A percentile compares a stretch with the other conserved stretches of the same genome.
Evolutionary conservation across 2,113 vertebrate genomes (phyloP).

Genomic region (Thymallus thymallus): DNA sequence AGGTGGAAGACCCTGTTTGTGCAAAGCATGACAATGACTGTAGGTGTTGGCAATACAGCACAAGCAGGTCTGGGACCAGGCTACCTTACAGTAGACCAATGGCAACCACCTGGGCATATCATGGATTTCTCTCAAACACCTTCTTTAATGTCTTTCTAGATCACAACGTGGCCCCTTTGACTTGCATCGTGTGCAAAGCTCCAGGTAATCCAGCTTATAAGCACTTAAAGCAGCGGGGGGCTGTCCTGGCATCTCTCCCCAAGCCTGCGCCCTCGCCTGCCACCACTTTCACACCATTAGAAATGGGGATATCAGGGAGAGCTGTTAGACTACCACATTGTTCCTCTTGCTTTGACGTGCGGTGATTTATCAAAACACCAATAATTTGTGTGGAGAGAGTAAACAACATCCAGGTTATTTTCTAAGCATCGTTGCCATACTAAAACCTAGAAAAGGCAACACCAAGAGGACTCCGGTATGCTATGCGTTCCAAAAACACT

Average conservation of each 20-base stretch:
- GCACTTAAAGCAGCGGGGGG: constrained; percentile 43
- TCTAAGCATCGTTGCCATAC: too few species aligned
- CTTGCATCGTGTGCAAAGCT: constrained; percentile 19
- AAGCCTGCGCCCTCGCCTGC: not conserved
- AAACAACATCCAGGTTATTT: too few species aligned
- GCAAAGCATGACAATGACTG: not conserved
- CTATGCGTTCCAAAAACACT: too few species aligned
- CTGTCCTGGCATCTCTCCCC: constrained; percentile 35
- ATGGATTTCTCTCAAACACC: not conserved
- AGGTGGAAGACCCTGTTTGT: not conserved
- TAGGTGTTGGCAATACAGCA: constrained; percentile 12
- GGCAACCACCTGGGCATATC: not conserved
- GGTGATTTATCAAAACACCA: too few species aligned
- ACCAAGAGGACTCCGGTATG: too few species aligned
- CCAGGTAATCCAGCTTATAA: constrained; percentile 23
- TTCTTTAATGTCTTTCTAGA: constrained; percentile 15
- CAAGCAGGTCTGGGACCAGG: too few species aligned
- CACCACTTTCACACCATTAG: not conserved
- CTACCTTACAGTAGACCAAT: too few species aligned
- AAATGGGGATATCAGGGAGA: too few species aligned
- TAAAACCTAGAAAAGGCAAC: too few species aligned
- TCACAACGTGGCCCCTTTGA: constrained; percentile 26
- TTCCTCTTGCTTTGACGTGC: too few species aligned
- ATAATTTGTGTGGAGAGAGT: too few species aligned
- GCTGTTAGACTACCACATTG: too few species aligned